These are phyloP conservation scores for Eulemur rufifrons DNA, from an alignment of 2,113 vertebrate species.

Conservation along the genomic window DNA sequence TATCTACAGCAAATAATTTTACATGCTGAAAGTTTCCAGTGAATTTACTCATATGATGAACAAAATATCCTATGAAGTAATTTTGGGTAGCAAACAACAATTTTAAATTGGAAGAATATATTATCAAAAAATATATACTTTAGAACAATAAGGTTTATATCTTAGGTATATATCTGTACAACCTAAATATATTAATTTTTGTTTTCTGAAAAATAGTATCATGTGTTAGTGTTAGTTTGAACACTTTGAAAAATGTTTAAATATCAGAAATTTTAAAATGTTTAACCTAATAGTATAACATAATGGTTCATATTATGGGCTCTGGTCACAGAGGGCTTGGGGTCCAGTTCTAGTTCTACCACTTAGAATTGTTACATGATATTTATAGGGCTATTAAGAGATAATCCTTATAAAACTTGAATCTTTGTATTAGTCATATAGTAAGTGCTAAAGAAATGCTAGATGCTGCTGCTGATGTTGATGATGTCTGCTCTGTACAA, in stretches of 20 bases:
- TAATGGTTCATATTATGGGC: neutral
- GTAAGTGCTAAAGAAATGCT: neutral
- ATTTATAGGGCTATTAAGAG: neutral
- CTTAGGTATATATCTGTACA: neutral
- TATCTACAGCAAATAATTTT: neutral
- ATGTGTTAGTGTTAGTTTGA: neutral
- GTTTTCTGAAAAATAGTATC: neutral
- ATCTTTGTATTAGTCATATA: neutral
- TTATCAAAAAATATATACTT: neutral
- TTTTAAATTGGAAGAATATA: constrained; percentile 20
- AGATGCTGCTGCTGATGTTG: neutral
- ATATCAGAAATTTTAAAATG: neutral
- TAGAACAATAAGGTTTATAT: neutral
- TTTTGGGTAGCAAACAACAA: neutral
- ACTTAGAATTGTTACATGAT: neutral
- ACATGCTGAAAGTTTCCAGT: constrained; percentile 4
- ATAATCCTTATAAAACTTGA: neutral
- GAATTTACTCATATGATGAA: constrained; percentile 37
- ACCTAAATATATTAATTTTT: neutral
- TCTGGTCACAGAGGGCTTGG: neutral
- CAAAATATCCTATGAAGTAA: neutral
- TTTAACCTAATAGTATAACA: neutral
- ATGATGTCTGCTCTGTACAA: neutral
- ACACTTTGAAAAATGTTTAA: neutral
- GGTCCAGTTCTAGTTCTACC: neutral